Base-by-base conservation (phyloP, 2,888 invertebrate species). In the Himalopsyche kuldschensis region DNA sequence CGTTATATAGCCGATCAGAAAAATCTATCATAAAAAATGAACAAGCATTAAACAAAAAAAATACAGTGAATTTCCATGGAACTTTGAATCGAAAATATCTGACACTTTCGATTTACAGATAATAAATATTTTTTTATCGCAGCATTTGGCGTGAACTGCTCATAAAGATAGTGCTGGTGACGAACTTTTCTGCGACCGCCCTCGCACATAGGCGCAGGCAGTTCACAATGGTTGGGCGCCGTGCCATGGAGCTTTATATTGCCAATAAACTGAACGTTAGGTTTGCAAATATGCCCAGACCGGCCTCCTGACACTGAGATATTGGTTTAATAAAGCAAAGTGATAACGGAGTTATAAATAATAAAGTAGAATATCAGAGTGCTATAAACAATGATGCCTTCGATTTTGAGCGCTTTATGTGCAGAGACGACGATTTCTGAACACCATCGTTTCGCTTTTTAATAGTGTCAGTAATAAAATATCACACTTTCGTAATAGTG, bases 321-420 rank as follows among this genome's bases (percentile, higher is more conserved):
- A 85, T 85, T 79, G 84, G 84, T 84, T 84, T 84, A 85, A 85
- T 85, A 85, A 85, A 85, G 85, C 47, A 83, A 82, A 83, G 82
- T 82, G 83, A 83, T 85, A 85, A 85, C 78, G 82, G 63, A 69
- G 69, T 75, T 80, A 83, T 83, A 83, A 83, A 83, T 83, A 83
- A 83, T 83, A 83, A 83, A 83, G 83, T 75, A 35, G 82, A 78
- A 82, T 75, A 75, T 79, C 78, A 75, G 79, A 46, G 79, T 69
- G 79, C 79, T n/a, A 79, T 82, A 82, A 82, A 69, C 69, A 69
- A 69, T 69, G 69, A 69, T 69, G 69, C 69, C 76, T 76, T 79
- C 82, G 81, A 81, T 81, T 69, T 69, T n/a, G 69, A 24, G 69
- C 69, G 27, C 69, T 69, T 69, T 69, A 69, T 69, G 75, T 48